Base-by-base conservation (phyloP, 53 echinoderm and acorn worm species). In the Echinarachnius parma region DNA sequence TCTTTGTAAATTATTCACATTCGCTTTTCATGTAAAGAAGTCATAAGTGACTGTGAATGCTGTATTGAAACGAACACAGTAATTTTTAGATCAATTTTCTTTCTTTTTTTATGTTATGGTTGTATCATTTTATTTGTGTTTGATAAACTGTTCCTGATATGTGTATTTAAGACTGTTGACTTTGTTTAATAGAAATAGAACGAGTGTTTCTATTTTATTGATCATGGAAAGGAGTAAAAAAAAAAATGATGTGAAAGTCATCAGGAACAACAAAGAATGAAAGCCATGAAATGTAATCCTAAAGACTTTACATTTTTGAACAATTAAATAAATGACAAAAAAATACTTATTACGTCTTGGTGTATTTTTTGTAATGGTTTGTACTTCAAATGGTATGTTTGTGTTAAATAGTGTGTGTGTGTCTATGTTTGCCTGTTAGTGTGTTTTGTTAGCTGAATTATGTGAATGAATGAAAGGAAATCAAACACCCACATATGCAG, bases 221-320 rank as follows among this genome's bases (percentile, higher is more conserved):
- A 48, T 68, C 26, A 57, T 57, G 52, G 37, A 52, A 52, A 68
- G 28, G 37, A 42, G 27, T 39, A 46, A 46, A 42, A 46, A 26
- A 23, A 31, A 32, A 31, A 34, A 20, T 45, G 28, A 29, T 32
- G 11, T 32, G 34, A 34, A 24, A 68, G 44, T n/a, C n/a, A n/a
- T n/a, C n/a, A n/a, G n/a, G n/a, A n/a, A n/a, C n/a, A n/a, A n/a
- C 8, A 31, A 30, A 52, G 34, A 52, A 52, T 32, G 31, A 48
- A 68, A 68, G 68, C 31, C 22, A 53, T 52, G 21, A 29, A n/a
- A 49, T 68, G 68, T 68, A 68, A 68, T 7, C 68, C 30, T 10
- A 68, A 66, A 66, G 39, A 65, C 15, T 53, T 83, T 83, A 83
- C 83, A 67, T 83, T 77, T 77, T 68, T 77, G 83, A 77, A 77